phyloP scores from a whole-genome alignment of 2,888 invertebrate species.

The Drosophila fungiperda region DNA sequence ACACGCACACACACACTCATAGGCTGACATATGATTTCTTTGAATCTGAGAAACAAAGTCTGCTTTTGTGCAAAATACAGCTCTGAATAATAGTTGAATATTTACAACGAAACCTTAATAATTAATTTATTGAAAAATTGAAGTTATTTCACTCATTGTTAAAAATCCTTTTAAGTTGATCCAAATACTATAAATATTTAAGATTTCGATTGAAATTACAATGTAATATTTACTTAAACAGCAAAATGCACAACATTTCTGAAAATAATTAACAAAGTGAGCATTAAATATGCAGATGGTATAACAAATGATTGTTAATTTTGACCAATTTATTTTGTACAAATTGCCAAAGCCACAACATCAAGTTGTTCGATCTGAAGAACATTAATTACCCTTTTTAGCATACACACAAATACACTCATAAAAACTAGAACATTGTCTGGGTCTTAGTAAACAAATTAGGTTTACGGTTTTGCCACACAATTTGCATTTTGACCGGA shows the following conservation, averaged over 20 bases:
- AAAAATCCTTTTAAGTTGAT: neutral
- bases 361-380: neutral
- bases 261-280: neutral
- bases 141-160: neutral
- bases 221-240: neutral
- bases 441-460: slow-evolving; percentile 41
- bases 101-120: slow-evolving; percentile 20
- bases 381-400: slow-evolving; percentile 20
- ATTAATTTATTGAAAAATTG: neutral
- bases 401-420: slow-evolving; percentile 1
- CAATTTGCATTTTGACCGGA: slow-evolving; percentile 57
- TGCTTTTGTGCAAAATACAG: slow-evolving; percentile 10
- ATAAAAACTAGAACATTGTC: slow-evolving; percentile 15
- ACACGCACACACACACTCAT: neutral
- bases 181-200: neutral
- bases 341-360: slow-evolving; percentile 16
- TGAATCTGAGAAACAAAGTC: slow-evolving; percentile 31
- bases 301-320: neutral
- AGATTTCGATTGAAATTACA: neutral
- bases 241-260: neutral
- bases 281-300: neutral
- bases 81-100: slow-evolving; percentile 16
- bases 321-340: neutral
- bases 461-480: slow-evolving; percentile 37
- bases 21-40: slow-evolving; percentile 3